Evolutionary conservation across 2,797 vertebrate genomes (phyloP).

Genomic region (Tauraco hartlaubi): DNA sequence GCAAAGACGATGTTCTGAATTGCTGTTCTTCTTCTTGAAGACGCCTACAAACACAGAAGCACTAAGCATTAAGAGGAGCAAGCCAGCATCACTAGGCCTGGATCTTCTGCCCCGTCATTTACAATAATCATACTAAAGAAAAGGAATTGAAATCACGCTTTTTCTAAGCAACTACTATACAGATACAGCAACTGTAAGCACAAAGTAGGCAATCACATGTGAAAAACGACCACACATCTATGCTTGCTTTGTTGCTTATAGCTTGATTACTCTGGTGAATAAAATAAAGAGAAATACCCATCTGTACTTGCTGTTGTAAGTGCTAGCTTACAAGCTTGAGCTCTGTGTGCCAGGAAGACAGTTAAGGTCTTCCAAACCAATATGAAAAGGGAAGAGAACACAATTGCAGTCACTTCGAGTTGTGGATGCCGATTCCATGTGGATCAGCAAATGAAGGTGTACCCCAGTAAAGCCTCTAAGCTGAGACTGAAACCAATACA

Average conservation of each 20-base stretch:
- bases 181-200: not conserved
- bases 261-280: not conserved
- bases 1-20: constrained; percentile 92
- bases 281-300: not conserved
- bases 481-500: not conserved
- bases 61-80: constrained; percentile 12
- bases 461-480: not conserved
- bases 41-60: constrained; percentile 81
- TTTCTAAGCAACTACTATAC: not conserved
- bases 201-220: not conserved
- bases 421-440: not conserved
- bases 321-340: not conserved
- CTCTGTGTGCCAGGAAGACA: not conserved
- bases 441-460: not conserved
- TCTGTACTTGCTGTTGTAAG: not conserved
- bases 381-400: not conserved
- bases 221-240: not conserved
- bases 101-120: not conserved
- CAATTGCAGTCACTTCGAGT: not conserved
- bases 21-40: constrained; percentile 94
- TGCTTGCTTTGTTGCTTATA: not conserved
- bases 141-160: not conserved
- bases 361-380: not conserved
- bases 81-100: not conserved
- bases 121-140: not conserved